Percentiles rank a stretch among this genome's conserved stretches.
Evolutionary conservation across 2,113 vertebrate species (phyloP).

Genomic region (Campylomormyrus tamandua): DNA sequence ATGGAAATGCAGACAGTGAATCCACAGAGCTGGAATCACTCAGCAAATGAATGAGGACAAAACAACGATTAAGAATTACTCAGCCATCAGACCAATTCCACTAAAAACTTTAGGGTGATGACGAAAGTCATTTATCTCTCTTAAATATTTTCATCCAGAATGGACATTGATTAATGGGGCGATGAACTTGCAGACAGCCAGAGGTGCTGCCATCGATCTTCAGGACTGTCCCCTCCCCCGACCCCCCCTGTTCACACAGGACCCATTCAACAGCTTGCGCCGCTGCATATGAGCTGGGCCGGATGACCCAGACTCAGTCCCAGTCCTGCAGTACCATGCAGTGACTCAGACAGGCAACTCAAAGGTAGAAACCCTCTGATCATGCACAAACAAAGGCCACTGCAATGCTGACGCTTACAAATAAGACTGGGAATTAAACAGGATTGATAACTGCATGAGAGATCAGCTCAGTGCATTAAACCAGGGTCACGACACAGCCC

Average conservation of each 20-base stretch:
- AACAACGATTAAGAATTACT: conserved; percentile 3
- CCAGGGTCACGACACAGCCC: background rate
- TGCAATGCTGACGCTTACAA: background rate
- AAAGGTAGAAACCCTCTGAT: background rate
- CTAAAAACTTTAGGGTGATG: conserved; percentile 7
- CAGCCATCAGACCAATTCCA: conserved; percentile 7
- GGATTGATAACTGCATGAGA: background rate
- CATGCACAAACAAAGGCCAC: background rate
- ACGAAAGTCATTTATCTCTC: conserved; percentile 10
- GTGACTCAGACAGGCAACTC: background rate
- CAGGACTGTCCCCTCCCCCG: background rate
- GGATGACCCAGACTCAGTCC: background rate
- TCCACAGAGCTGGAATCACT: background rate
- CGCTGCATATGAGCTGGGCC: background rate
- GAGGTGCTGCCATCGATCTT: conserved; percentile 19
- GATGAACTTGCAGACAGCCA: conserved; percentile 18
- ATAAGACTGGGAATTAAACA: background rate
- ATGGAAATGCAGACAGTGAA: background rate
- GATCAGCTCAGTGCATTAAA: background rate
- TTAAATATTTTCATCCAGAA: conserved; percentile 2
- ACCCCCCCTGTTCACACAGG: background rate
- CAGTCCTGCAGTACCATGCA: background rate
- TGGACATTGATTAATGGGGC: conserved; percentile 19
- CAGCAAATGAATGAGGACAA: background rate
- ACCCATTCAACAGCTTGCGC: background rate